Evolutionary conservation across 2,797 vertebrate species (phyloP), one percentile per base, ranked within the genome.

Genomic region (Enteromius unitaeniatus): DNA sequence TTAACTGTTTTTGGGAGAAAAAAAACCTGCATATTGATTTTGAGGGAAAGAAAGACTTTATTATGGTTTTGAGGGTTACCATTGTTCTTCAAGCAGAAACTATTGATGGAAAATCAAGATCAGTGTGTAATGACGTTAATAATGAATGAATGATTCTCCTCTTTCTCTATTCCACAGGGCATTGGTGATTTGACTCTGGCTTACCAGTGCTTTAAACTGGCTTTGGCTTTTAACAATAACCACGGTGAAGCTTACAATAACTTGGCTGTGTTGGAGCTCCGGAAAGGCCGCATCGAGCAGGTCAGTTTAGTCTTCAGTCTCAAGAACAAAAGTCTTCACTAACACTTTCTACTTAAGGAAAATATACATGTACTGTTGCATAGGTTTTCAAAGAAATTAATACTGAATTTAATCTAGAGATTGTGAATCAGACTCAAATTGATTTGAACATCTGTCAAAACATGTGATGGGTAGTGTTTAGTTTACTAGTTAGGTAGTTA

Each of bases 191-290:
- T 94, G 82, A 96, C 91, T 51, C 90, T 99, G 92, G 97, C 97
- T 76, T 96, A 97, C 87, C 98, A 99, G 91, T 98, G 97, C 92
- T 98, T 98, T 91, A 96, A 95, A 92, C 93, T 99, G 80, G 92
- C 97, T 0, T 92, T 99, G 90, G 95, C 96, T 87, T 96, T 96
- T 90, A 97, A 97, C 87, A 99, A 99, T 1, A 87, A 96, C 88
- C 96, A 98, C 0, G 96, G 97, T 0, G 98, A 99, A 89, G 97
- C 98, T 67, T 99, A 98, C 90, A 99, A 99, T 92, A 99, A 99
- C 90, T 91, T 99, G 88, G 97, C 97, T 0, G 96, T 99, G 74
- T 91, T 99, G 91, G 98, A 99, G 91, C 94, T 99, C 90, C 93
- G 93, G 11, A 98, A 96, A 94, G 97, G 97, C 80, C 96, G 92